A percentile compares a stretch with the other conserved stretches of the same genome.
phyloP scores from a whole-genome alignment of 53 echinoderm and acorn worm genomes.

The Pentamera pediparva region DNA sequence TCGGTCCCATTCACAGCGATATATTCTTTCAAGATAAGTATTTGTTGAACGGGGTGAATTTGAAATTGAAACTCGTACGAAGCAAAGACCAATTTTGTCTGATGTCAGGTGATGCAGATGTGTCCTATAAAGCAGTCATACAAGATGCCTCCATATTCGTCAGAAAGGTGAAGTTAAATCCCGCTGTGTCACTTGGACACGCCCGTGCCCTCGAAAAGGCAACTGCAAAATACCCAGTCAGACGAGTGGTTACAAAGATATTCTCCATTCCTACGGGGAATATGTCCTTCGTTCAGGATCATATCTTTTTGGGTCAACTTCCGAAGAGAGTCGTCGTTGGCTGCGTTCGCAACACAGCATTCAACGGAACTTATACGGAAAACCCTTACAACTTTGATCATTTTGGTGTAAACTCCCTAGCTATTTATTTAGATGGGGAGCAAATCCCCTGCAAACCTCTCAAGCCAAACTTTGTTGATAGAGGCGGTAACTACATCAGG shows the following conservation, averaged over 20 bases:
- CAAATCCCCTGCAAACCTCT: constrained; percentile 59
- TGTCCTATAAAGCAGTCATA: constrained; percentile 54
- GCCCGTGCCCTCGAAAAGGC: constrained; percentile 61
- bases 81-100: constrained; percentile 60
- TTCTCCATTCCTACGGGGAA: constrained; percentile 49
- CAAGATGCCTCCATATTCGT: constrained; percentile 54
- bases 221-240: constrained; percentile 62
- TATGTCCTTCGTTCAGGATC: constrained; percentile 48
- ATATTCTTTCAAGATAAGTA: constrained; percentile 61
- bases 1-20: constrained; percentile 46
- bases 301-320: constrained; percentile 46
- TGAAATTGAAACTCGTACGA: constrained; percentile 59
- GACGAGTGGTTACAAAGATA: constrained; percentile 36
- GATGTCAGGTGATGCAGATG: constrained; percentile 43
- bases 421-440: constrained; percentile 45
- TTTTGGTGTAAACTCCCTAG: constrained; percentile 37
- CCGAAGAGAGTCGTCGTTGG: constrained; percentile 57
- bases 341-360: constrained; percentile 44
- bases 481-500: background rate
- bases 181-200: constrained; percentile 49
- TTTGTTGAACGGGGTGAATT: constrained; percentile 50
- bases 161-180: constrained; percentile 64
- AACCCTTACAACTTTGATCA: constrained; percentile 70
- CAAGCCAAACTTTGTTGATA: constrained; percentile 31
- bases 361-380: constrained; percentile 42